Evolutionary conservation across 2,113 vertebrate species (phyloP).

Genomic region (Nothoprocta pentlandii): DNA sequence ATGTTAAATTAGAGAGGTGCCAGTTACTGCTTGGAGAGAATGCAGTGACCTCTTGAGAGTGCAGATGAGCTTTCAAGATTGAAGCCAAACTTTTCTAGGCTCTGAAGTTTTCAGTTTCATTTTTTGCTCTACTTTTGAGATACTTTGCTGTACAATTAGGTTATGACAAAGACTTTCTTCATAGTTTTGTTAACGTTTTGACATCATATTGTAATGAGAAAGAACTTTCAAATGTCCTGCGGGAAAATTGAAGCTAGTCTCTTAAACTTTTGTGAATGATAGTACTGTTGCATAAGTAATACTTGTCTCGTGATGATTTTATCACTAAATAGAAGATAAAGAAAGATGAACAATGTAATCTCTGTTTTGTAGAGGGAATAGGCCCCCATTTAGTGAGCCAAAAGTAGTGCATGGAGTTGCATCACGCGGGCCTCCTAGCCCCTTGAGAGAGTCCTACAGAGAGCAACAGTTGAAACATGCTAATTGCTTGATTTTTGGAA

Average conservation of each 20-base stretch:
- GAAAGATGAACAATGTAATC: neutral
- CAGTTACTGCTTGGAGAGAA: constrained; percentile 36
- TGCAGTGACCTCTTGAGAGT: constrained; percentile 31
- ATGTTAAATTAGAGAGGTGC: constrained; percentile 13
- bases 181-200: neutral
- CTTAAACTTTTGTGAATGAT: neutral
- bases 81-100: constrained; percentile 32
- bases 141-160: neutral
- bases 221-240: neutral
- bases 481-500: neutral
- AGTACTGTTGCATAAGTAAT: neutral
- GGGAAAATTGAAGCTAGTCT: neutral
- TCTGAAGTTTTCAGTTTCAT: constrained; percentile 16
- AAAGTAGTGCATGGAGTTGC: neutral
- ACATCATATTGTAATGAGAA: neutral
- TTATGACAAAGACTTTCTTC: neutral
- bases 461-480: neutral
- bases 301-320: neutral
- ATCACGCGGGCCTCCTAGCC: neutral
- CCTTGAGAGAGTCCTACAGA: neutral
- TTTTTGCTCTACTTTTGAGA: neutral
- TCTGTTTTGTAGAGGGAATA: neutral
- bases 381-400: neutral
- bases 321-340: neutral
- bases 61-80: constrained; percentile 25